Conservation (phyloP, 2,113 vertebrate genomes). For the Spea bombifrons region DNA sequence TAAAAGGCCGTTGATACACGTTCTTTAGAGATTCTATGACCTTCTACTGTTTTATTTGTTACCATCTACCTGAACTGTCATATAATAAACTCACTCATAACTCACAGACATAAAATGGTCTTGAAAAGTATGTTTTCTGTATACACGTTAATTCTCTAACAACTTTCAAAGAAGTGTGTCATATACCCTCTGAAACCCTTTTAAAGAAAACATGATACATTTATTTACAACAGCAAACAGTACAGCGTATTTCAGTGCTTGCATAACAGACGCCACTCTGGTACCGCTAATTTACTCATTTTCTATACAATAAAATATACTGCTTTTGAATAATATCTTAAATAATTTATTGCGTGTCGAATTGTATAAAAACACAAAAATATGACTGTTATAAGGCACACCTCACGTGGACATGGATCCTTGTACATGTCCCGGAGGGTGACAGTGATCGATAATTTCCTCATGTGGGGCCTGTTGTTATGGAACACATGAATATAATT, state of each 20-base stretch:
- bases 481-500: too few species aligned
- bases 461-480: background rate
- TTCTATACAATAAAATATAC: too few species aligned
- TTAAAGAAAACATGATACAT: background rate
- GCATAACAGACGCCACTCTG: too few species aligned
- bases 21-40: conserved; percentile 8
- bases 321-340: too few species aligned
- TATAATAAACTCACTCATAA: background rate
- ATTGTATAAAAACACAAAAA: too few species aligned
- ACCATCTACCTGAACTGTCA: conserved; percentile 7
- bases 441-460: background rate
- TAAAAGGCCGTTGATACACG: conserved; percentile 20
- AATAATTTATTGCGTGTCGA: too few species aligned
- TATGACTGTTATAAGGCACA: too few species aligned
- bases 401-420: background rate
- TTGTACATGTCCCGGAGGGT: background rate
- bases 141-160: conserved; percentile 1
- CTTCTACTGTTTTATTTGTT: conserved; percentile 18
- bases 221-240: background rate
- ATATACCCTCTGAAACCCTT: background rate
- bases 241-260: too few species aligned
- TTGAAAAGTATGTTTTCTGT: background rate
- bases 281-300: too few species aligned
- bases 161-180: background rate
- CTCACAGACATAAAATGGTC: conserved; percentile 14